Evolutionary conservation across 2,113 vertebrate species (phyloP).

Genomic region (Daubentonia madagascariensis): DNA sequence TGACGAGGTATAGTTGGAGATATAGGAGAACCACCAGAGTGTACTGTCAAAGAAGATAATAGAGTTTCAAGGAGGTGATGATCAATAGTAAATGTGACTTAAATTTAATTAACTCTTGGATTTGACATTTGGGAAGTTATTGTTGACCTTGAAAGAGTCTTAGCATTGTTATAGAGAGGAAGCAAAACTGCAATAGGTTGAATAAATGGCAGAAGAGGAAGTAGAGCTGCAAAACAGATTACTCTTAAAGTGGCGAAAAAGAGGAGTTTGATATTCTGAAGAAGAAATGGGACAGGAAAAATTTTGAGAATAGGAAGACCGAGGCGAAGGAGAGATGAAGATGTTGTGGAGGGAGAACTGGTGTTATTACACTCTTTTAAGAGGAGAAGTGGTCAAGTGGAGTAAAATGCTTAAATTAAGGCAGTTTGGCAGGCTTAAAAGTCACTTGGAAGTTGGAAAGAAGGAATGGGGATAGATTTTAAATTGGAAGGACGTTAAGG

Average conservation of each 20-base stretch:
- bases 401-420: not conserved
- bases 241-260: not conserved
- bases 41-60: not conserved
- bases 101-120: not conserved
- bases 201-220: conserved; percentile 7
- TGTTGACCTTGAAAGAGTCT: not conserved
- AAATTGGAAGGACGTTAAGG: not conserved
- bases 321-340: not conserved
- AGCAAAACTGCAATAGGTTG: not conserved
- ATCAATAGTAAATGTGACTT: not conserved
- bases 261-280: not conserved
- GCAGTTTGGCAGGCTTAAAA: not conserved
- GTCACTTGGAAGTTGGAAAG: not conserved
- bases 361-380: not conserved
- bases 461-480: not conserved
- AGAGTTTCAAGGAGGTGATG: not conserved
- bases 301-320: not conserved
- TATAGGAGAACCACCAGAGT: not conserved
- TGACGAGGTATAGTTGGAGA: not conserved
- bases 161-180: not conserved
- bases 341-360: not conserved
- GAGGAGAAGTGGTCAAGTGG: not conserved
- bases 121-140: not conserved
- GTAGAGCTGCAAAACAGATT: not conserved
- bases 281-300: not conserved